These are phyloP conservation scores for Callimorpha dominula DNA, from an alignment of 2,888 invertebrate genomes.

Conservation along the genomic window DNA sequence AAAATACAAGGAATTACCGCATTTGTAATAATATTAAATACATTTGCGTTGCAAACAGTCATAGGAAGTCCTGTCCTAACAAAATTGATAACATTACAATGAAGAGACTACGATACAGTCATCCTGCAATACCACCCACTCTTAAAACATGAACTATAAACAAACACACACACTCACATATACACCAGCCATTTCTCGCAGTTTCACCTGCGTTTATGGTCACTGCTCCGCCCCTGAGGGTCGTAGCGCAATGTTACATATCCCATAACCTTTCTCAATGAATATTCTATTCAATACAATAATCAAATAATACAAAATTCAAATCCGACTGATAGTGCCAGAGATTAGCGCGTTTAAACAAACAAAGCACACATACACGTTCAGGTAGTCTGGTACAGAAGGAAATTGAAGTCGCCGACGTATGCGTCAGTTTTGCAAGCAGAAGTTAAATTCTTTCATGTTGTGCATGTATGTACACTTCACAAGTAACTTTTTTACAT, in stretches of 20 bases:
- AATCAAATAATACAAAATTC: too few species aligned
- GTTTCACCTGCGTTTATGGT: too few species aligned
- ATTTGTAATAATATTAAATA: background rate
- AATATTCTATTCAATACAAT: too few species aligned
- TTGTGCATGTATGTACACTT: background rate
- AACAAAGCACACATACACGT: background rate
- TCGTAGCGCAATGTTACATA: too few species aligned
- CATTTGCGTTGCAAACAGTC: background rate
- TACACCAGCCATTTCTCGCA: too few species aligned
- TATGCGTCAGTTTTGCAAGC: background rate
- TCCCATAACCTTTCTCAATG: too few species aligned
- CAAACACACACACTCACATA: background rate
- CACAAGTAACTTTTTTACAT: background rate
- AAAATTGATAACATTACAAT: background rate
- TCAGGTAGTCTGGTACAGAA: background rate
- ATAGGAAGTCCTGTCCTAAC: background rate
- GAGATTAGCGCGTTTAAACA: too few species aligned
- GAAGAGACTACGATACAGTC: background rate
- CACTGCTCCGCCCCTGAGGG: too few species aligned
- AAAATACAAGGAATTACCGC: constrained; percentile 2
- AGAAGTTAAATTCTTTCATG: background rate
- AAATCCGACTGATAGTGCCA: too few species aligned
- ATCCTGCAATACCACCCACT: background rate
- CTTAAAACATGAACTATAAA: background rate
- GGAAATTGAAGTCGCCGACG: background rate